phyloP scores from a whole-genome alignment of 2,797 vertebrate species.

The Rhabdomys pumilio region DNA sequence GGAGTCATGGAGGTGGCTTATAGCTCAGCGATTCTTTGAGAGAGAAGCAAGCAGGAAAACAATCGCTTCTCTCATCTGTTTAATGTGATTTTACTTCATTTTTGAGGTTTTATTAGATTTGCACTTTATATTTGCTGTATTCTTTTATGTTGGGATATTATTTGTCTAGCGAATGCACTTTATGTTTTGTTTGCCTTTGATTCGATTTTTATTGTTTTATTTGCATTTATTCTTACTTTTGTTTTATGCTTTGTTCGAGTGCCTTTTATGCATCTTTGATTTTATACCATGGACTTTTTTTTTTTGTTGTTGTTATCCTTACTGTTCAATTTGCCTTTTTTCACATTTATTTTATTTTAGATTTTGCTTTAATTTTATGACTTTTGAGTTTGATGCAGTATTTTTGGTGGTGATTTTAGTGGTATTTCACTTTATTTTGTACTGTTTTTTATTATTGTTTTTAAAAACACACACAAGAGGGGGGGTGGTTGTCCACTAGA shows the following conservation, averaged over 20 bases:
- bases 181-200: not conserved
- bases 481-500: not conserved
- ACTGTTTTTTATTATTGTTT: not conserved
- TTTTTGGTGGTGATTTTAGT: conserved; percentile 17
- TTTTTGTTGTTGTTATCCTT: not conserved
- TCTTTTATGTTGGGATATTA: conserved; percentile 48
- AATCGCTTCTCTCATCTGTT: conserved; percentile 33
- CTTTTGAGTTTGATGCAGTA: conserved; percentile 32
- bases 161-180: conserved; percentile 30
- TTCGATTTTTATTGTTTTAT: conserved; percentile 55
- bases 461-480: not conserved
- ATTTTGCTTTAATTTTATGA: conserved; percentile 46
- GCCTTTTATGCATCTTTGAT: conserved; percentile 37
- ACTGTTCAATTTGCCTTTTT: conserved; percentile 53
- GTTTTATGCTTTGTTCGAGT: conserved; percentile 48
- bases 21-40: conserved; percentile 39
- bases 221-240: conserved; percentile 45
- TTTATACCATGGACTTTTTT: conserved; percentile 39
- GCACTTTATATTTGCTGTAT: not conserved
- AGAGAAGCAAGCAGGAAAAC: not conserved
- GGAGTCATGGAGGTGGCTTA: not conserved
- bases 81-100: conserved; percentile 19
- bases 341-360: not conserved
- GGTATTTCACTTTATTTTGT: not conserved
- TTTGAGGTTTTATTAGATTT: conserved; percentile 44